Conservation (phyloP, 2,113 vertebrate genomes). For the Rhombomys opimus region DNA sequence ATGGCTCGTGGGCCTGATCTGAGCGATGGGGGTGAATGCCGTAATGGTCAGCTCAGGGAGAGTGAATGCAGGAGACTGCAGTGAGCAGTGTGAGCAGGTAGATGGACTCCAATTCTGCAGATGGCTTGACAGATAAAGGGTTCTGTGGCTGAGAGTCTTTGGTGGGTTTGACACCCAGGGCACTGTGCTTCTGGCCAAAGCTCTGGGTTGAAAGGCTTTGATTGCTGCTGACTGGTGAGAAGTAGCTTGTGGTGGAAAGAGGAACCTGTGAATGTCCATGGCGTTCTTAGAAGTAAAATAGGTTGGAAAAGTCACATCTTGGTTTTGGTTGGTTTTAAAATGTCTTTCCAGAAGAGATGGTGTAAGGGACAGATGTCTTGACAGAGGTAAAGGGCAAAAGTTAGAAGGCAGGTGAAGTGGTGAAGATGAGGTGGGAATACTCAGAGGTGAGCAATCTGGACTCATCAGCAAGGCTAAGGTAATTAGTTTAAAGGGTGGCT, state of each 20-base stretch:
- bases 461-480: neutral
- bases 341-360: constrained; percentile 28
- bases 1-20: neutral
- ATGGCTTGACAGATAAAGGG: neutral
- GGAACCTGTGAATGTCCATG: neutral
- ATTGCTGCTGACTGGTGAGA: neutral
- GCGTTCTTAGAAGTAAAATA: constrained; percentile 44
- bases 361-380: constrained; percentile 36
- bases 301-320: neutral
- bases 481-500: neutral
- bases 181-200: neutral
- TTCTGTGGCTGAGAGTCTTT: neutral
- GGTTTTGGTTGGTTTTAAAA: constrained; percentile 38
- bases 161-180: neutral
- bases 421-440: neutral
- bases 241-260: constrained; percentile 16
- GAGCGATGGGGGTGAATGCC: neutral
- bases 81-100: neutral
- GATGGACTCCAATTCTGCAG: neutral
- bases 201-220: neutral
- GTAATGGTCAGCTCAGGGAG: neutral
- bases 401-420: neutral
- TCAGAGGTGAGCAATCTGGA: neutral
- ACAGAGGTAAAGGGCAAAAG: neutral
- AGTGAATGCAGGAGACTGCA: neutral